Base-by-base conservation (phyloP, 2,888 invertebrate genomes). In the Spicauda simplicius region DNA sequence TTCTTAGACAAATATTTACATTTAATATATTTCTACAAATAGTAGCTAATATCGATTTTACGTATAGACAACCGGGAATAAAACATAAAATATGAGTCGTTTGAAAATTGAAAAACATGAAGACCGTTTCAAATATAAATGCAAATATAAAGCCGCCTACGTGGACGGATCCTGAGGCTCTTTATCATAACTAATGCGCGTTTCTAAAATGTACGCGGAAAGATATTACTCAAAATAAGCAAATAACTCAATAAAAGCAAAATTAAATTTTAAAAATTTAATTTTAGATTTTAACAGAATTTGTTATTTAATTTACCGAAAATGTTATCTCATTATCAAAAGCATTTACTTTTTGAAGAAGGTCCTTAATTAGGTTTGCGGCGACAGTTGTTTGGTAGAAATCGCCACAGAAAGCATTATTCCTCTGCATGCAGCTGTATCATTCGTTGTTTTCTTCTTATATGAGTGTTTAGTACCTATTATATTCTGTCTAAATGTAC, bases 91-190 rank as follows among this genome's bases (percentile, higher is more conserved):
- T 10, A 14, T 12, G 16, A 48, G 16, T 16, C 16, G 7, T 0
- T n/a, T n/a, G 48, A 16, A 48, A 48, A 48, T 48, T 48, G n/a
- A 48, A 48, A 48, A 48, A 41, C 16, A 16, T 48, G 7, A 48
- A 48, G 48, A 20, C 1, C 14, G 45, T 10, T 19, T 58, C 56
- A 45, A 45, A 20, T 58, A 41, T 58, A 45, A 58, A 58, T 58
- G 57, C n/a, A 58, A 45, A 58, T 45, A 5, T 45, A 58, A 58
- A 58, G 57, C 41, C n/a, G 58, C 19, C 14, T 45, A 19, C 20
- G 20, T 20, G 45, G 20, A 25, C 2, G 25, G 48, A 45, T 48
- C 7, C 48, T 16, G 6, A 16, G 48, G n/a, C 2, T n/a, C 48
- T 16, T 48, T 16, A 48, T 1, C 48, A 14, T 48, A 48, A 16